Conservation (phyloP, 1,140 invertebrate genomes). For the Eurytemora carolleeae region DNA sequence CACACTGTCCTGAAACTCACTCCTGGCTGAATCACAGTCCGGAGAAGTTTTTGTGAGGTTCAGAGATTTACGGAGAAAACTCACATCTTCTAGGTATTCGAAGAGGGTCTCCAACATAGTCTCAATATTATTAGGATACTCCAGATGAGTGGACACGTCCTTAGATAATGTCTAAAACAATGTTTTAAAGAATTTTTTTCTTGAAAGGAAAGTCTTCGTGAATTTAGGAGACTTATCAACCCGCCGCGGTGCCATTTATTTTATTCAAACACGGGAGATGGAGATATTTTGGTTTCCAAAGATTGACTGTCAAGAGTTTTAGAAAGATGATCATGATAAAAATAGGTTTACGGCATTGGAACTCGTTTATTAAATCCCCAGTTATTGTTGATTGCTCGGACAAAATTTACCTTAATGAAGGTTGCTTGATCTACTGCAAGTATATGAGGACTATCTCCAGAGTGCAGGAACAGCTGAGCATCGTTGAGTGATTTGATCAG, state of each 20-base stretch:
- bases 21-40: background rate
- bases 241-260: too few species aligned
- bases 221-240: too few species aligned
- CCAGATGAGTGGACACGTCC: background rate
- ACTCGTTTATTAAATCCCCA: too few species aligned
- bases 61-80: background rate
- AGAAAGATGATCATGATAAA: too few species aligned
- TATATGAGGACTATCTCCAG: background rate
- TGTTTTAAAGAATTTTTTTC: too few species aligned
- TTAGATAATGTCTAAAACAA: background rate
- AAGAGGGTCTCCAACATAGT: background rate
- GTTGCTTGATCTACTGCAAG: background rate
- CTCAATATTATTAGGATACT: background rate
- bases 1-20: background rate
- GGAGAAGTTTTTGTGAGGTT: background rate
- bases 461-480: background rate
- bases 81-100: background rate
- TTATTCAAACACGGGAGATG: too few species aligned
- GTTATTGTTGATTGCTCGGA: too few species aligned
- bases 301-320: too few species aligned
- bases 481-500: background rate
- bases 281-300: too few species aligned
- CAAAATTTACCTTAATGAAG: background rate
- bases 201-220: too few species aligned
- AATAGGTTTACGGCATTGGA: too few species aligned